Base-by-base conservation (phyloP, 1,140 invertebrate genomes). In the Neodiprion virginianus region DNA sequence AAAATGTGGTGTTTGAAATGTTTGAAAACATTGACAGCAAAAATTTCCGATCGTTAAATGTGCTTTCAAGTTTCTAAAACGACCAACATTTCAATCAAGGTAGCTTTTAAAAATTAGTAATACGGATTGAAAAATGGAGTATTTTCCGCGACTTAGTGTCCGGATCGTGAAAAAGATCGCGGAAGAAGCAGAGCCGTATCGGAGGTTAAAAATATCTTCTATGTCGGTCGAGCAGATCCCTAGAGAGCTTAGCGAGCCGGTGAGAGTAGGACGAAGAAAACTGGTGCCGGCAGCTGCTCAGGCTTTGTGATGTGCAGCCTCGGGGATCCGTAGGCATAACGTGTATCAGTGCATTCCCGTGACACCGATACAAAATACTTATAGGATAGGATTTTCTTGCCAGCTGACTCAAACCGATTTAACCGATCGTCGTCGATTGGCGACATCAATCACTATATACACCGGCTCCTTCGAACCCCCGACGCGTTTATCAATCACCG, bases 351-450 rank as follows among this genome's bases (percentile, higher is more conserved):
- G 28, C 28, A 40, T 40, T 5, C 28, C 28, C 28, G 28, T 40
- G 28, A 40, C 28, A 40, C 28, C 28, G 5, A 40, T 61, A 61
- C 53, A 61, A 61, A 61, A 17, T 61, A 61, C 53, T 40, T 61
- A 61, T 17, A 61, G 11, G n/a, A 9, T 8, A 17, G 53, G n/a
- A 14, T 61, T 61, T 61, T 14, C 53, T 17, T 17, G 8, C 53
- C 53, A 17, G 11, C n/a, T 61, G 53, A 17, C 53, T 17, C 53
- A 8, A 61, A 61, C 53, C 11, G 53, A 61, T 61, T 61, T 17
- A 61, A 61, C n/a, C 53, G 85, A 87, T 86, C 84, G 84, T 85
- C 85, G 82, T 83, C 82, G 82, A 87, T 87, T 85, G 86, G 84
- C 83, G 83, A 79, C 84, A 86, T 86, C 83, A 85, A 87, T 87